These are phyloP conservation scores for Microctonus brassicae DNA, from an alignment of 2,888 invertebrate genomes.

Conservation along the genomic window DNA sequence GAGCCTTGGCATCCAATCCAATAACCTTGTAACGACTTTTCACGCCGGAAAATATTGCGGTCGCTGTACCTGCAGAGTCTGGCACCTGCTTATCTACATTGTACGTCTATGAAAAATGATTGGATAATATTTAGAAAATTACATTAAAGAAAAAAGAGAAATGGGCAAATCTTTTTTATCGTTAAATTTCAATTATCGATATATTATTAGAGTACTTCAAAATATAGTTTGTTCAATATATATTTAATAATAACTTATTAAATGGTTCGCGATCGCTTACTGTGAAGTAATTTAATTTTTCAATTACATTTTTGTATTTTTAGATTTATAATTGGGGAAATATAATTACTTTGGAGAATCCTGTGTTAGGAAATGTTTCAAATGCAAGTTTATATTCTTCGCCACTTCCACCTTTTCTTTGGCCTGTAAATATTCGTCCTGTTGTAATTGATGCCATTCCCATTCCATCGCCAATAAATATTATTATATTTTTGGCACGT, in stretches of 20 bases:
- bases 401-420: slow-evolving; percentile 70
- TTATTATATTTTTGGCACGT: slow-evolving; percentile 75
- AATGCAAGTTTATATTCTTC: slow-evolving; percentile 75
- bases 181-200: not conserved
- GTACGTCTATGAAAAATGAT: slow-evolving; percentile 73
- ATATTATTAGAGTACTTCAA: no score
- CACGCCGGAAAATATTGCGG: slow-evolving; percentile 76
- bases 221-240: no score
- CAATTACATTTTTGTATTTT: not conserved
- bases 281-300: not conserved
- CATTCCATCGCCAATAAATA: slow-evolving; percentile 81
- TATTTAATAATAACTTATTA: not conserved
- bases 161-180: no score
- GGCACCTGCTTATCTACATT: slow-evolving; percentile 79
- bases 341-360: slow-evolving; percentile 73
- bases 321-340: not conserved
- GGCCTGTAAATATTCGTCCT: slow-evolving; percentile 76
- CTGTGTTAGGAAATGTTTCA: slow-evolving; percentile 75
- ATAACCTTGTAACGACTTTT: slow-evolving; percentile 74
- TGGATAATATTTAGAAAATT: no score
- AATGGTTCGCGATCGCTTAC: not conserved
- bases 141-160: no score
- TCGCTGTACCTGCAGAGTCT: slow-evolving; percentile 80
- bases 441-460: slow-evolving; percentile 76
- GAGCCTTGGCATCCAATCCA: slow-evolving; percentile 71